Evolutionary conservation across 1,140 invertebrate genomes (phyloP).

Genomic region (Calosoma granatense): DNA sequence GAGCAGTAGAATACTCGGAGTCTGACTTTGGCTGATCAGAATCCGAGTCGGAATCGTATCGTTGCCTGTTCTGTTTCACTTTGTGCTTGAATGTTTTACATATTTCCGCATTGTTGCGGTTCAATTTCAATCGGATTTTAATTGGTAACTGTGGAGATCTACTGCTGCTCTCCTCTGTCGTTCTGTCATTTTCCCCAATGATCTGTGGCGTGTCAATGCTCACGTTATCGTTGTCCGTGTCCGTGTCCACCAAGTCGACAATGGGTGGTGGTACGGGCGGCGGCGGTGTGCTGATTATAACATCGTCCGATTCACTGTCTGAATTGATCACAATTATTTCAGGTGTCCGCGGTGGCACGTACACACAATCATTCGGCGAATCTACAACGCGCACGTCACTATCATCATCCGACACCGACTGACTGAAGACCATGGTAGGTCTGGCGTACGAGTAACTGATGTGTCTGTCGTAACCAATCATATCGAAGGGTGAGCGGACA

Average conservation of each 20-base stretch:
- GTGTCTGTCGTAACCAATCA: slow-evolving; percentile 60
- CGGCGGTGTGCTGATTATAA: slow-evolving; percentile 22
- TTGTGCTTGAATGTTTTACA: not conserved
- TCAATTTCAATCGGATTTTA: slow-evolving; percentile 24
- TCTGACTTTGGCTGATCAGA: no score
- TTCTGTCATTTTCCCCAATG: not conserved
- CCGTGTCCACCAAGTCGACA: slow-evolving; percentile 22
- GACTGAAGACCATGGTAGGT: slow-evolving; percentile 11
- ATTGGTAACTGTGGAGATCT: slow-evolving; percentile 22
- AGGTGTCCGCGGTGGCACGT: slow-evolving; percentile 9
- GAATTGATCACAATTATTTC: slow-evolving; percentile 23
- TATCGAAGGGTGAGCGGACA: slow-evolving; percentile 73
- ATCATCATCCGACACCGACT: slow-evolving; percentile 15
- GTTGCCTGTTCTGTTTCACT: not conserved
- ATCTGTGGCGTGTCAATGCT: slow-evolving; percentile 9
- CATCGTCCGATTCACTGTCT: slow-evolving; percentile 22
- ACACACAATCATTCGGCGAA: slow-evolving; percentile 14
- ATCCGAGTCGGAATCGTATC: no score
- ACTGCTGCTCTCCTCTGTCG: no score
- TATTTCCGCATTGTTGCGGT: slow-evolving; percentile 9
- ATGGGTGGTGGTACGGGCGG: slow-evolving; percentile 20
- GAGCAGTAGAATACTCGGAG: no score
- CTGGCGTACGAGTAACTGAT: slow-evolving; percentile 30
- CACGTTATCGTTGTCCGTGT: slow-evolving; percentile 24
- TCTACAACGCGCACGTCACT: slow-evolving; percentile 15